Evolutionary conservation across 2,888 invertebrate species (phyloP).

Genomic region (Acronicta aceris): DNA sequence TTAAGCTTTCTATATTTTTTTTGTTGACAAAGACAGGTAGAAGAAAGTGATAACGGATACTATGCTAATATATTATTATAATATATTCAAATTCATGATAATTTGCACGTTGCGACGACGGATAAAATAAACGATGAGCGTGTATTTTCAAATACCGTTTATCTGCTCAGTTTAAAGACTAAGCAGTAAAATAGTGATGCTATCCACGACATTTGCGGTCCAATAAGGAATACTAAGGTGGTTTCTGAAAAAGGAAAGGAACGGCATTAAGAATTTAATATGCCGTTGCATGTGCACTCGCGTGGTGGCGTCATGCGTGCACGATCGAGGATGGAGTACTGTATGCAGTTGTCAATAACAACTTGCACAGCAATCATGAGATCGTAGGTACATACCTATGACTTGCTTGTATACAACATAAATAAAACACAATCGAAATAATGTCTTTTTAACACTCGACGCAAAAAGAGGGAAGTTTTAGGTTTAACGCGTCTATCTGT

Average conservation of each 20-base stretch:
- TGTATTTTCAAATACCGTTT: conserved; percentile 22
- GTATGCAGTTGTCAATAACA: conserved; percentile 36
- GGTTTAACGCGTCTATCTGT: no score
- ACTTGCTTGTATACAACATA: conserved; percentile 1
- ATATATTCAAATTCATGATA: conserved; percentile 54
- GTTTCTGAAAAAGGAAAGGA: conserved; percentile 50
- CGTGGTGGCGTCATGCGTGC: conserved; percentile 34
- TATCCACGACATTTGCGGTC: conserved; percentile 5
- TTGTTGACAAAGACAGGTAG: conserved; percentile 25
- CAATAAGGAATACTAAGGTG: conserved; percentile 19
- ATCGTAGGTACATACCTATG: conserved; percentile 5
- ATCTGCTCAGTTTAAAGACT: conserved; percentile 22
- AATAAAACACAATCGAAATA: neutral
- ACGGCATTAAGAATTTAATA: conserved; percentile 51
- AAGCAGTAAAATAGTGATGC: conserved; percentile 3
- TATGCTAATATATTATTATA: conserved; percentile 48
- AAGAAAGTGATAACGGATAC: conserved; percentile 45
- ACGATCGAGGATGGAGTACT: conserved; percentile 27
- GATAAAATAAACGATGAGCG: conserved; percentile 19
- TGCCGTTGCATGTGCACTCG: conserved; percentile 48
- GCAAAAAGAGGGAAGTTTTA: no score
- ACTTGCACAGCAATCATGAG: conserved; percentile 24
- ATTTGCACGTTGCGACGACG: conserved; percentile 17
- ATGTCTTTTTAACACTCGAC: no score
- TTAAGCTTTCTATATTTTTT: conserved; percentile 45